Percentiles rank a stretch among this genome's conserved stretches.
These are phyloP conservation scores for Mugil cephalus DNA, from an alignment of 2,113 vertebrate species.

Conservation along the genomic window DNA sequence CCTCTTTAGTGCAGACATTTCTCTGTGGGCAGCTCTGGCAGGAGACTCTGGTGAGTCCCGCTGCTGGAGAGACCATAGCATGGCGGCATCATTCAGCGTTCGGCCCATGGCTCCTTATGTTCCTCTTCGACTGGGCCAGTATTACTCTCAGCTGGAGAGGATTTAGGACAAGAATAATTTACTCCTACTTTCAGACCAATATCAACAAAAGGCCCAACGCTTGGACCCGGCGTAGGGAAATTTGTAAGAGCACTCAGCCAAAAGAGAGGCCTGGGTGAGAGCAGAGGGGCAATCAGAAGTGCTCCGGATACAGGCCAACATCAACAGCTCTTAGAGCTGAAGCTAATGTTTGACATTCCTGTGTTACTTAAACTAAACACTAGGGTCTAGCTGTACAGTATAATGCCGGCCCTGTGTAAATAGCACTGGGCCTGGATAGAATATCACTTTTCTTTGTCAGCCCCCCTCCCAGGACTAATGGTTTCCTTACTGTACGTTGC, in stretches of 20 bases:
- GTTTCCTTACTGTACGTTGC: constrained; percentile 74
- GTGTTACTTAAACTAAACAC: constrained; percentile 82
- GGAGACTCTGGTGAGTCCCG: constrained; percentile 36
- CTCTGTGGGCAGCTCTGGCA: constrained; percentile 56
- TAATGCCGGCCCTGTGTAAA: constrained; percentile 74
- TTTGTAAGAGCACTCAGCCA: constrained; percentile 76
- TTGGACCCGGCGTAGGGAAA: constrained; percentile 75
- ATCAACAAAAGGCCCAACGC: constrained; percentile 77
- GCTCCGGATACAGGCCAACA: constrained; percentile 80
- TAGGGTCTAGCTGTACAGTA: constrained; percentile 70
- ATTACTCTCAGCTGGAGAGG: constrained; percentile 81
- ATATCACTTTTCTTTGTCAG: constrained; percentile 77
- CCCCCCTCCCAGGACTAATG: constrained; percentile 71
- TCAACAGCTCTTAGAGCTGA: constrained; percentile 81
- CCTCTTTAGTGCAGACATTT: constrained; percentile 51
- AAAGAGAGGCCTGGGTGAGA: constrained; percentile 71
- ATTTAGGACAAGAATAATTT: constrained; percentile 82
- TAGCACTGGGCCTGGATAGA: constrained; percentile 56
- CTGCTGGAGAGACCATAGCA: constrained; percentile 59
- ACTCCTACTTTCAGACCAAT: constrained; percentile 76
- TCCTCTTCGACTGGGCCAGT: constrained; percentile 57
- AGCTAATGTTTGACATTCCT: constrained; percentile 83
- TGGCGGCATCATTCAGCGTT: constrained; percentile 65
- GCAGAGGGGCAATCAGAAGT: constrained; percentile 78
- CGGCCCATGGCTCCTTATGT: constrained; percentile 63